Base-by-base conservation (phyloP, 2,113 vertebrate genomes). In the Sardina pilchardus region DNA sequence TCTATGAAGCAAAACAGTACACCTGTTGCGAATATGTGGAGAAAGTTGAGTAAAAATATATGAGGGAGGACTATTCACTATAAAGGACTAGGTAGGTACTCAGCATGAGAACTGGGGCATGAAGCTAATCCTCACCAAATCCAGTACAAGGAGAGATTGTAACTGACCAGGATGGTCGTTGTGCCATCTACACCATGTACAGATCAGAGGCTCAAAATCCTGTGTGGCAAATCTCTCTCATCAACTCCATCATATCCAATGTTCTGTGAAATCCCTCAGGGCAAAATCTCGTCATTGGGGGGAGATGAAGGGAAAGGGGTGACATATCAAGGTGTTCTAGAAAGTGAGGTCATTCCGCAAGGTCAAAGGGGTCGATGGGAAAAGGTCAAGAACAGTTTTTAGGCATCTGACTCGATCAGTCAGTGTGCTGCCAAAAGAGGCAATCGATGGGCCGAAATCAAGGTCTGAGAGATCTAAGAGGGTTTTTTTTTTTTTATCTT, bases 401-500 rank as follows among this genome's bases (percentile, higher is more conserved):
- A 59, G 53, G 19, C 30, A 34, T 78, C 71, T 4, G 16, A 34
- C 71, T 36, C 12, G 30, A 78, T 78, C 71, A 78, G 71, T 1
- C 71, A 3, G 0, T 3, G 30, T 10, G 30, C 30, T 78, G 71
- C 71, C 30, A 14, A 78, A 78, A 34, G 26, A 78, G 34, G 71
- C 30, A 34, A 78, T 78, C 30, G 26, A 63, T 63, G 59, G 4
- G 36, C 26, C 39, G 71, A 78, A 34, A 36, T 39, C 71, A 78
- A 9, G 12, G 10, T 14, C 5, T 78, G 71, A 36, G 16, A 78
- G 71, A 36, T 78, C 30, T 39, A n/a, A n/a, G 34, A 78, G 12
- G 67, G 71, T 75, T 36, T 78, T 78, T 78, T 78, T 78, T 78
- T 34, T 42, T 42, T 42, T 34, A 78, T 78, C 71, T 78, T 39